A percentile compares a stretch with the other conserved stretches of the same genome.
phyloP scores from a whole-genome alignment of 1,140 invertebrate genomes.

The Ceratosolen fusciceps region DNA sequence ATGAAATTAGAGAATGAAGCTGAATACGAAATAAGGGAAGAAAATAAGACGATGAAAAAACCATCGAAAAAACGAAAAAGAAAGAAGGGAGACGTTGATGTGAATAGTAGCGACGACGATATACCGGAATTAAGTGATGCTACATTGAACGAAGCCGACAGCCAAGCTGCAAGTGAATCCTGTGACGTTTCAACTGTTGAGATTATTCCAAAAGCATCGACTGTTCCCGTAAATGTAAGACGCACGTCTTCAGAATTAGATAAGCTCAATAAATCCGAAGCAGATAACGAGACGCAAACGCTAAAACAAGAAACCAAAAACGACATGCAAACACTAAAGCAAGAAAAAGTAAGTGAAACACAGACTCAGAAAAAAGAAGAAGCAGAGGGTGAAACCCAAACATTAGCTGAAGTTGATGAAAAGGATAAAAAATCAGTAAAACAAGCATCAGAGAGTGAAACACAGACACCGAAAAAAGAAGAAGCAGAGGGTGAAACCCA shows the following conservation, averaged over 20 bases:
- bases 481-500: too few species aligned
- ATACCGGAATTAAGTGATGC: constrained; percentile 52
- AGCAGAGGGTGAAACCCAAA: too few species aligned
- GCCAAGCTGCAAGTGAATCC: constrained; percentile 68
- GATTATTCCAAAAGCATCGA: constrained; percentile 51
- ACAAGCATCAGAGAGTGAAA: too few species aligned
- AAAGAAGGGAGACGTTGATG: constrained; percentile 57
- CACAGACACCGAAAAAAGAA: too few species aligned
- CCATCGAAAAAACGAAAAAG: constrained; percentile 51
- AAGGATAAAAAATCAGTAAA: too few species aligned
- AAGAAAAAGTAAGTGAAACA: too few species aligned
- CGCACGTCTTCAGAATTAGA: constrained; percentile 52
- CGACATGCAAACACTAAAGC: constrained; percentile 74
- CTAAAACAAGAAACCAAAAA: constrained; percentile 51
- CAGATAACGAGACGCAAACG: constrained; percentile 54
- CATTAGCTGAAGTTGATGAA: too few species aligned
- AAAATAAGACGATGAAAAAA: constrained; percentile 52
- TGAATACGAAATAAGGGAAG: constrained; percentile 53
- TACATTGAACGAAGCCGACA: constrained; percentile 67
- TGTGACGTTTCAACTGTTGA: constrained; percentile 62
- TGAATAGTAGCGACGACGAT: constrained; percentile 56
- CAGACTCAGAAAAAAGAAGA: too few species aligned
- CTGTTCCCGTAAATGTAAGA: constrained; percentile 23
- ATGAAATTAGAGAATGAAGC: constrained; percentile 59
- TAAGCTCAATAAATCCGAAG: constrained; percentile 47